These are phyloP conservation scores for Chromoteleia sp. DNA, from an alignment of 2,888 invertebrate genomes.

Conservation along the genomic window DNA sequence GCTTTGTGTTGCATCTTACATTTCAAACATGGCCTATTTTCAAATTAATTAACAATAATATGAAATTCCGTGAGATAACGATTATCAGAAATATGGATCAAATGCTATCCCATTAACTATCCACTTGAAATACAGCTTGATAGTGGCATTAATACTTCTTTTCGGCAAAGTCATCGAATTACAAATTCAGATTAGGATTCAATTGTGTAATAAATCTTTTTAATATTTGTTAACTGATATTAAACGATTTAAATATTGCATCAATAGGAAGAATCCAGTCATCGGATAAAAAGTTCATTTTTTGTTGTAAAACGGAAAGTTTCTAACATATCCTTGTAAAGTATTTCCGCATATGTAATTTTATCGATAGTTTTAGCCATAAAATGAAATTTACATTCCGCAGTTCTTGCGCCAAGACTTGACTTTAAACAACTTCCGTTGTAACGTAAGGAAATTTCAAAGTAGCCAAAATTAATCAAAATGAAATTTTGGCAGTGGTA, in stretches of 20 bases:
- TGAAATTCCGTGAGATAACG: constrained; percentile 8
- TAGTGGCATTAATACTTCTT: too few species aligned
- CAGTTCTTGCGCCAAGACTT: constrained; percentile 1
- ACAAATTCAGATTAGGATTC: too few species aligned
- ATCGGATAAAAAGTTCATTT: not conserved
- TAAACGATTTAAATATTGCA: not conserved
- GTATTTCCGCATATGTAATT: not conserved
- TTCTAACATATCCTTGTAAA: not conserved
- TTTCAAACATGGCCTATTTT: constrained; percentile 25
- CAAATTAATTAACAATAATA: constrained; percentile 35
- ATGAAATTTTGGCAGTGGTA: not conserved
- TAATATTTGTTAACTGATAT: not conserved
- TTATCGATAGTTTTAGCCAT: constrained; percentile 8
- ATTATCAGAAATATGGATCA: not conserved
- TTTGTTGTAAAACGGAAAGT: not conserved
- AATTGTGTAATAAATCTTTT: not conserved
- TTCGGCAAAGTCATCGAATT: too few species aligned
- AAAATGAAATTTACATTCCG: constrained; percentile 5
- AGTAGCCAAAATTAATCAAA: constrained; percentile 1
- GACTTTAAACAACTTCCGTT: constrained; percentile 7
- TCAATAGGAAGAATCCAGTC: not conserved
- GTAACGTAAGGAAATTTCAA: constrained; percentile 3
- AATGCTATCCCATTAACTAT: too few species aligned
- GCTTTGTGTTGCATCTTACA: constrained; percentile 30
- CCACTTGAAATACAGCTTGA: not conserved